Evolutionary conservation across 2,797 vertebrate species (phyloP).

Genomic region (Artibeus lituratus): DNA sequence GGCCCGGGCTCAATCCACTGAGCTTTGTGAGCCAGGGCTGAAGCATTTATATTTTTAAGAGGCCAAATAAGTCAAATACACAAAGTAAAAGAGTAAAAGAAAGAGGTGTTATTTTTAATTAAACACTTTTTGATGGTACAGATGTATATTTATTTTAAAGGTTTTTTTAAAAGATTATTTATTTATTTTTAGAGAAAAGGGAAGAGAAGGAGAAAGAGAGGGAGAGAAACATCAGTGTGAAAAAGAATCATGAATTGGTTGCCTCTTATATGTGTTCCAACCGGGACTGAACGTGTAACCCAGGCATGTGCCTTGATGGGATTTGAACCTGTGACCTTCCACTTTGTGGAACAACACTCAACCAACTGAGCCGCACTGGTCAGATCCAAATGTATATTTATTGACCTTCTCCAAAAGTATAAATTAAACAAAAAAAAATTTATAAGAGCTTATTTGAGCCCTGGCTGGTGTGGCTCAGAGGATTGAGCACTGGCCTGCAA

Average conservation of each 20-base stretch:
- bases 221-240: too few relatives aligned
- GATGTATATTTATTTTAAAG: neutral
- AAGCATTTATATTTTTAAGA: neutral
- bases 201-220: neutral
- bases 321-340: neutral
- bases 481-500: too few relatives aligned
- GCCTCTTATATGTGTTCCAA: neutral
- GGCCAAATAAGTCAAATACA: neutral
- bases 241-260: neutral
- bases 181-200: neutral
- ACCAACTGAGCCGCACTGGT: neutral
- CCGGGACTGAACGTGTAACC: neutral
- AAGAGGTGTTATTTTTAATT: neutral
- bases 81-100: neutral
- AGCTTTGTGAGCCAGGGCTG: too few relatives aligned
- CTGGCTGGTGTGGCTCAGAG: too few relatives aligned
- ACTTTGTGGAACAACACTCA: neutral
- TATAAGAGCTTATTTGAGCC: neutral
- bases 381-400: neutral
- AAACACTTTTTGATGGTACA: neutral
- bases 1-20: too few relatives aligned
- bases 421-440: neutral
- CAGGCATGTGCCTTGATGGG: neutral
- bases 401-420: neutral
- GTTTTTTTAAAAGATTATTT: too few relatives aligned